phyloP scores from a whole-genome alignment of 1,140 invertebrate genomes.

The Archivesica marissinica region DNA sequence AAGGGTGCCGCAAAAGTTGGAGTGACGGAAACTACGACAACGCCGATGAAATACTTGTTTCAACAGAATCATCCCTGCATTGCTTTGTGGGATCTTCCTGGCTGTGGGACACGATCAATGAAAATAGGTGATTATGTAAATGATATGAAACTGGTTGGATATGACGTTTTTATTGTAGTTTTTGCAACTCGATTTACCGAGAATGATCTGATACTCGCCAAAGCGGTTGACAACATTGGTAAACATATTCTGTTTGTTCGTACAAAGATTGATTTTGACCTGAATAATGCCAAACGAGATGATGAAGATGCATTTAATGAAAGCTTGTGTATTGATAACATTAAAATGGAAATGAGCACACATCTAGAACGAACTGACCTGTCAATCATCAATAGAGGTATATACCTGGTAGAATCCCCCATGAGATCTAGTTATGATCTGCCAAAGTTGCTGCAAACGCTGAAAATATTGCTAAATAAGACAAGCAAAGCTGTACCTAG shows the following conservation, averaged over 20 bases:
- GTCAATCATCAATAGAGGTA: not conserved
- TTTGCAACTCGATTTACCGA: not conserved
- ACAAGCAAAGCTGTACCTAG: not conserved
- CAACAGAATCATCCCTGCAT: not conserved
- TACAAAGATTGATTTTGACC: not conserved
- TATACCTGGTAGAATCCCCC: not conserved
- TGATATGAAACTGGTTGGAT: not conserved
- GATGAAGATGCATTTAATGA: not conserved
- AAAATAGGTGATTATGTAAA: not conserved
- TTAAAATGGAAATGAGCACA: not conserved
- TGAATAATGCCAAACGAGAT: not conserved
- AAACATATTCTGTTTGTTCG: not conserved
- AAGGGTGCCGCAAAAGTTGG: not conserved
- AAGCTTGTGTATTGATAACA: not conserved
- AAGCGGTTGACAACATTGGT: not conserved
- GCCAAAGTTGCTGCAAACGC: not conserved
- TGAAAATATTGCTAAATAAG: not conserved
- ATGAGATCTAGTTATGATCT: not conserved
- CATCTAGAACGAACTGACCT: not conserved
- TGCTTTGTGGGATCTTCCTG: not conserved
- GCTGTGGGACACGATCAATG: not conserved
- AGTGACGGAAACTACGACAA: constrained; percentile 1
- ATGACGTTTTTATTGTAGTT: not conserved
- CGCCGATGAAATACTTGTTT: not conserved
- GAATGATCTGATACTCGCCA: not conserved